Conservation (phyloP, 2,888 invertebrate genomes). For the Drosophila pegasa region DNA sequence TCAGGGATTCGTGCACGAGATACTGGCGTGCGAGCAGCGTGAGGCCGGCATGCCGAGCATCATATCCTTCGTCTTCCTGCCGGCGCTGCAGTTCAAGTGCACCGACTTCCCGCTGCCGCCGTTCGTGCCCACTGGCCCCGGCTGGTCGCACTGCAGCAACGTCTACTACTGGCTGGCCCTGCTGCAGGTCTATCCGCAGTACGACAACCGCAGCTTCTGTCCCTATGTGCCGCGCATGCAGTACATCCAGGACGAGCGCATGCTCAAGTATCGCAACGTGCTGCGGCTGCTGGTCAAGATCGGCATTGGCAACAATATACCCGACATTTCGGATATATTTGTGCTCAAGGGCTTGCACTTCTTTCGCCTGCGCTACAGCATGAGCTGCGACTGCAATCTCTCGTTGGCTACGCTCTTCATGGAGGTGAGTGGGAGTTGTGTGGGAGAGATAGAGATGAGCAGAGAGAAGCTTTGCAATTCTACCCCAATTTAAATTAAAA, state of each 20-base stretch:
- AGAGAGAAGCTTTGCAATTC: no score
- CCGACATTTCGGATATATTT: constrained; percentile 58
- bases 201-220: constrained; percentile 62
- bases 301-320: constrained; percentile 54
- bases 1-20: constrained; percentile 65
- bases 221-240: constrained; percentile 67
- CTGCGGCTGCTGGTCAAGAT: constrained; percentile 58
- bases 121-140: constrained; percentile 51
- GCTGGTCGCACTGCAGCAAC: constrained; percentile 52
- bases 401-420: constrained; percentile 56
- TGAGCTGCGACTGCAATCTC: constrained; percentile 56
- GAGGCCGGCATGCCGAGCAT: constrained; percentile 53
- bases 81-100: constrained; percentile 57
- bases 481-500: no score
- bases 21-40: constrained; percentile 57
- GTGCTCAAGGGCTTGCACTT: constrained; percentile 62
- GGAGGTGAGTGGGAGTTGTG: constrained; percentile 63
- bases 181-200: constrained; percentile 59
- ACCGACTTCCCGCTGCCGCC: constrained; percentile 50
- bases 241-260: constrained; percentile 45
- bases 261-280: constrained; percentile 62
- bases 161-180: constrained; percentile 56
- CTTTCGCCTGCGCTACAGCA: constrained; percentile 56
- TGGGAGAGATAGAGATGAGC: no score
- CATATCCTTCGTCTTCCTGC: constrained; percentile 63